Evolutionary conservation across 2,888 invertebrate species (phyloP), one percentile per base, ranked within the genome.

Genomic region (Epinotia nisella): DNA sequence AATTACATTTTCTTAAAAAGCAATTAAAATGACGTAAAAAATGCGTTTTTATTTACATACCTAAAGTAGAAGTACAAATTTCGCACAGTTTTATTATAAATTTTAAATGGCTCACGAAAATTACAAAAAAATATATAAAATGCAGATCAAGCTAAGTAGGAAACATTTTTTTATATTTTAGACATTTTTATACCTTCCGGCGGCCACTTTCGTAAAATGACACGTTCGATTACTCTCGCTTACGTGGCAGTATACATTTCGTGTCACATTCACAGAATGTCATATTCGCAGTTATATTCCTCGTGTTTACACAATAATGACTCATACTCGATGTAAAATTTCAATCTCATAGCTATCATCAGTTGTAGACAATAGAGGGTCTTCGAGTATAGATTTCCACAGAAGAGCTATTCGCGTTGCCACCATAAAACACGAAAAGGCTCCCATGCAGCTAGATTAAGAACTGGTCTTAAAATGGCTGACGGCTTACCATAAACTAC

Each of bases 1-100:
- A 41, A 58, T 71, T 64, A 66, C 65, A 59, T 60, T 66, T 65
- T 41, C 53, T 66, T 66, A 60, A 71, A 71, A 66, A 66, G 59
- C 71, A 60, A 71, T 55, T 39, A 49, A 21, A 51, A 58, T 58
- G 70, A 39, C 58, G 59, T 51, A 64, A 59, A 65, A 65, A 66
- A 53, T 55, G 66, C 41, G 5, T 49, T 58, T 60, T 53, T 71
- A 71, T 71, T 58, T 66, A 71, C 65, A 66, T 61, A 56, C 53
- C 53, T 45, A 11, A 41, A 17, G 15, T 39, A 24, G 24, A 49
- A 3, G 15, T 56, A 62, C 13, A 60, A 41, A 58, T 9, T 58
- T 29, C n/a, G 29, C 7, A 1, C 29, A 58, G n/a, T 9, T n/a
- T n/a, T n/a, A n/a, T n/a, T 58, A 29, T 29, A 24, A 9, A 29